These are phyloP conservation scores for Lipophrys pholis DNA, from an alignment of 2,113 vertebrate species.

Conservation along the genomic window DNA sequence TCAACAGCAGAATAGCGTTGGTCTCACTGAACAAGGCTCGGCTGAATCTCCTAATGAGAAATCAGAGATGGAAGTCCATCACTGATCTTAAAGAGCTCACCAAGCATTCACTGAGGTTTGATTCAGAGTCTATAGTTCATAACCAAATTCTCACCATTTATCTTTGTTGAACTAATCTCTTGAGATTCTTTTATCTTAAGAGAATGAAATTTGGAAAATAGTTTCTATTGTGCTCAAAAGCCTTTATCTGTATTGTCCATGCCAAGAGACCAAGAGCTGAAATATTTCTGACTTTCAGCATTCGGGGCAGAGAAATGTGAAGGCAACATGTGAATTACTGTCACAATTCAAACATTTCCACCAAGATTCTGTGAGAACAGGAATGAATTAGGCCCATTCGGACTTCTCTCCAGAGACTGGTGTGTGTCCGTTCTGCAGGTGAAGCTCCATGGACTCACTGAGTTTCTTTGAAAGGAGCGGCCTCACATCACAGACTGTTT, in stretches of 20 bases:
- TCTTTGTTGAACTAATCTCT: constrained; percentile 1
- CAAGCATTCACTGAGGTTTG: constrained; percentile 9
- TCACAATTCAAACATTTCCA: no score
- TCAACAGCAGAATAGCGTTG: constrained; percentile 45
- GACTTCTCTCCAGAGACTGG: neutral
- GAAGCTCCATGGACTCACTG: neutral
- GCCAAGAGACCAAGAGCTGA: neutral
- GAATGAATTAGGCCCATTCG: neutral
- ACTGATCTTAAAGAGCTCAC: neutral
- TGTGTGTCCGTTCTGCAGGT: constrained; percentile 4
- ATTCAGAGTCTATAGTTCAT: neutral
- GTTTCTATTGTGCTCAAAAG: neutral
- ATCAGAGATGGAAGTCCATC: neutral
- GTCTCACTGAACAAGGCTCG: constrained; percentile 34
- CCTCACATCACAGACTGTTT: constrained; percentile 17
- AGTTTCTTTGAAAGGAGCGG: neutral
- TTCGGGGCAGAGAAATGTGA: no score
- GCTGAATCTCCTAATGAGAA: constrained; percentile 36
- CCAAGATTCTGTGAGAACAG: no score
- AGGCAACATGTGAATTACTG: no score
- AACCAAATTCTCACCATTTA: constrained; percentile 12
- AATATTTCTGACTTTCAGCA: neutral
- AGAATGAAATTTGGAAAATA: neutral
- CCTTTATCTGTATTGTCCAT: neutral
- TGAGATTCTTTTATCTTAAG: neutral